Evolutionary conservation across 2,797 vertebrate genomes (phyloP), one percentile per base, ranked within the genome.

Genomic region (Karalla daura): DNA sequence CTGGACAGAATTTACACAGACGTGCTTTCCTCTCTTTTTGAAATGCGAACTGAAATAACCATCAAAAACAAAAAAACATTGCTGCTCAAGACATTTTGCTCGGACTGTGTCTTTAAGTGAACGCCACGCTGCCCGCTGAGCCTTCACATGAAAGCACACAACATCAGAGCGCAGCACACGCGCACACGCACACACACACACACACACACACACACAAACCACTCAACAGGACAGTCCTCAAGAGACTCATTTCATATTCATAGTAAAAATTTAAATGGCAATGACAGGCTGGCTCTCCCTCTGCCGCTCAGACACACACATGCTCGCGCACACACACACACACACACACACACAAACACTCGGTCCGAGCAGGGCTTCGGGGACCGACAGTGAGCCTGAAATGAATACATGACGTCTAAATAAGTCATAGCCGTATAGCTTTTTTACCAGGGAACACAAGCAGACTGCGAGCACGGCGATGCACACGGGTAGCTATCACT

Each of bases 211-310:
- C n/a, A 83, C 59, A 74, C 67, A 52, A 64, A 66, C 35, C 52
- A 61, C 80, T 76, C 79, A 52, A 60, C 64, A 28, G 68, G 51
- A 66, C 65, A 6, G 70, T 74, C 77, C 55, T 7, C 2, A 36
- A 73, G 58, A 78, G 74, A 73, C 78, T 76, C 80, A 79, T 87
- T 83, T 83, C 25, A 72, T 74, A 88, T 88, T 86, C 76, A 87
- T 61, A 64, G 78, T 55, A 67, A 80, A 85, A 87, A 83, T 84
- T 78, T 60, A 86, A 86, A 83, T 44, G 63, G 66, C 71, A 37
- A 49, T 74, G 81, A 78, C 64, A 74, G 63, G 28, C 46, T 30
- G 69, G 67, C 62, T 44, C 54, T 64, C 54, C 68, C n/a, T n/a
- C n/a, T n/a, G n/a, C n/a, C n/a, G n/a, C n/a, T n/a, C n/a, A n/a